Base-by-base conservation (phyloP, 2,888 invertebrate species). In the Epistrophe eligans region DNA sequence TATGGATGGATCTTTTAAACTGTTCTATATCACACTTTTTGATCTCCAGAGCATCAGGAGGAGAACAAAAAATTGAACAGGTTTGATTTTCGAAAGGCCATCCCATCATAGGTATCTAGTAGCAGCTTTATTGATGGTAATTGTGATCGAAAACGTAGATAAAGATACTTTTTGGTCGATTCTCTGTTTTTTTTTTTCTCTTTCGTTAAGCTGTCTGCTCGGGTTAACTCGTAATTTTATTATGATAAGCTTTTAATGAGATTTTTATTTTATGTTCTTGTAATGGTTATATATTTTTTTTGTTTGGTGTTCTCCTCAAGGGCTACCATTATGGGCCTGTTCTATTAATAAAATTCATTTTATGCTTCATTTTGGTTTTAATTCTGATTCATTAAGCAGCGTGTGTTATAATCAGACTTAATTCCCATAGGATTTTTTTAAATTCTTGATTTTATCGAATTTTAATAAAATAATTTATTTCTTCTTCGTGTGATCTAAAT, bases 181-280 rank as follows among this genome's bases (percentile, higher is more conserved):
- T 3, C 43, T 52, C 35, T 0, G 38, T 35, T 35, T 28, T 35
- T 28, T 8, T 35, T 66, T 58, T 38, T 35, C 10, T 38, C 2
- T 15, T 35, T 19, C 38, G 19, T 24, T 32, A 57, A 70, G 77
- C 45, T 72, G 77, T 64, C 50, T 72, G 38, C 60, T 60, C 58
- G 24, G 71, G 83, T 79, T 83, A 79, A 83, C 74, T 64, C 83
- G 74, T 87, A 67, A 52, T 83, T 87, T 87, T 87, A 87, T 79
- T 87, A 72, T 60, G 87, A 83, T 83, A 87, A 87, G 66, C 74
- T 76, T 74, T 76, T 79, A 83, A 85, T 82, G 85, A 70, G 70
- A 70, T 70, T 70, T 70, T 66, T 45, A 32, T 55, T 70, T 55
- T 38, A 52, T 52, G 32, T 11, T 38, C 40, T n/a, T 43, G 55